Percentiles rank a stretch among this genome's conserved stretches.
These are phyloP conservation scores for Halichoerus grypus DNA, from an alignment of 2,113 vertebrate genomes.

Conservation along the genomic window DNA sequence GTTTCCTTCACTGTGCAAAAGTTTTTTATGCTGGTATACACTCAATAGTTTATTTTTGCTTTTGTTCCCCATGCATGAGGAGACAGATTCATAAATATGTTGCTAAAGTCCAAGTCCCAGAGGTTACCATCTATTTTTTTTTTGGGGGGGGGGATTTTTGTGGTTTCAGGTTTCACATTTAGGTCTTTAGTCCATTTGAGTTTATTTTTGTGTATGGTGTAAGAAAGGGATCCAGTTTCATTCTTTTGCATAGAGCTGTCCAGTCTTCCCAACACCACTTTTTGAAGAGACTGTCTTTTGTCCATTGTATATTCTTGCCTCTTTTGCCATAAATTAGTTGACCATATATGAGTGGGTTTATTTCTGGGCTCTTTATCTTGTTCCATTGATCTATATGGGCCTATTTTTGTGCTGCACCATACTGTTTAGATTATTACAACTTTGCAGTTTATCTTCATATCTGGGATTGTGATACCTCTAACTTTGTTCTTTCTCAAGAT, in stretches of 20 bases:
- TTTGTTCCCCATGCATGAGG: background rate
- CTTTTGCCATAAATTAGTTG: background rate
- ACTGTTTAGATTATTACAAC: background rate
- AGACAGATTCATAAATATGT: background rate
- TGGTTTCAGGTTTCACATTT: background rate
- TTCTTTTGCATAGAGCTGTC: background rate
- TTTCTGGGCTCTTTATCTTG: background rate
- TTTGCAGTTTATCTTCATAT: background rate
- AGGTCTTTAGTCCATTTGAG: background rate
- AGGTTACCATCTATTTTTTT: background rate
- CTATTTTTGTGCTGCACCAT: background rate
- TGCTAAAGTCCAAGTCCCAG: background rate
- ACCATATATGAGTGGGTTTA: background rate
- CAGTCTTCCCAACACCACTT: background rate
- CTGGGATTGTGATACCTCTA: background rate
- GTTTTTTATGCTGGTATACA: background rate
- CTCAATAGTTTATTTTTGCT: background rate
- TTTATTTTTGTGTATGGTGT: background rate
- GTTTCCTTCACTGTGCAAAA: background rate
- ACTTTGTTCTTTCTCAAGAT: background rate
- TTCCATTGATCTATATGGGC: background rate
- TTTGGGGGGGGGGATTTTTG: background rate
- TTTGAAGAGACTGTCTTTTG: background rate
- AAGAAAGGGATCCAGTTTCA: background rate
- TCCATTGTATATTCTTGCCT: background rate